These are phyloP conservation scores for Macrobrachium nipponense DNA, from an alignment of 1,140 invertebrate species.

Conservation along the genomic window DNA sequence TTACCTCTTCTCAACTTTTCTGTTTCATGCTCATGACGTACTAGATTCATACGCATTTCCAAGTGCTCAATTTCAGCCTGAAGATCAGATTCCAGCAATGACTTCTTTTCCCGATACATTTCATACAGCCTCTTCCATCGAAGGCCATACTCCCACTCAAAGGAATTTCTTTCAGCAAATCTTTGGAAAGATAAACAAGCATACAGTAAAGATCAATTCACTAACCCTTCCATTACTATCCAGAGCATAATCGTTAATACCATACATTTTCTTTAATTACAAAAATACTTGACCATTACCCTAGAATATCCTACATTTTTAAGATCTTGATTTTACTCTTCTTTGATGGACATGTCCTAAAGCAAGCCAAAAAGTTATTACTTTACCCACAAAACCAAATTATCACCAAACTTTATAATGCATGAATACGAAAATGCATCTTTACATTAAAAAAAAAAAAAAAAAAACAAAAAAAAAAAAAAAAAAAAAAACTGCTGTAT, in stretches of 20 bases:
- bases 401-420: too few relatives aligned
- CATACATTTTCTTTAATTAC: too few relatives aligned
- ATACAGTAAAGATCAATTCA: background rate
- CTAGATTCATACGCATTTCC: constrained; percentile 56
- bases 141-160: constrained; percentile 61
- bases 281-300: too few relatives aligned
- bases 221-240: background rate
- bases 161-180: constrained; percentile 56
- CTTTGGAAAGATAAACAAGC: constrained; percentile 13
- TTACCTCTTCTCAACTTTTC: constrained; percentile 60
- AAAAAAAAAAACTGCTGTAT: too few relatives aligned
- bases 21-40: constrained; percentile 56
- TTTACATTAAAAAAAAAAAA: too few relatives aligned
- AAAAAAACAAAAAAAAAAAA: too few relatives aligned
- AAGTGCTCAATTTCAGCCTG: constrained; percentile 57
- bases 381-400: too few relatives aligned
- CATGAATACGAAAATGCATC: too few relatives aligned
- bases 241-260: background rate
- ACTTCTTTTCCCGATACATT: constrained; percentile 62
- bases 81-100: constrained; percentile 58
- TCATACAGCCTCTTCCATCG: constrained; percentile 63
- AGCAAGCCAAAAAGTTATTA: too few relatives aligned
- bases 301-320: too few relatives aligned
- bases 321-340: too few relatives aligned
- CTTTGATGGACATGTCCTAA: too few relatives aligned